These are phyloP conservation scores for Eulemur coronatus DNA, from an alignment of 2,797 vertebrate species.

Conservation along the genomic window DNA sequence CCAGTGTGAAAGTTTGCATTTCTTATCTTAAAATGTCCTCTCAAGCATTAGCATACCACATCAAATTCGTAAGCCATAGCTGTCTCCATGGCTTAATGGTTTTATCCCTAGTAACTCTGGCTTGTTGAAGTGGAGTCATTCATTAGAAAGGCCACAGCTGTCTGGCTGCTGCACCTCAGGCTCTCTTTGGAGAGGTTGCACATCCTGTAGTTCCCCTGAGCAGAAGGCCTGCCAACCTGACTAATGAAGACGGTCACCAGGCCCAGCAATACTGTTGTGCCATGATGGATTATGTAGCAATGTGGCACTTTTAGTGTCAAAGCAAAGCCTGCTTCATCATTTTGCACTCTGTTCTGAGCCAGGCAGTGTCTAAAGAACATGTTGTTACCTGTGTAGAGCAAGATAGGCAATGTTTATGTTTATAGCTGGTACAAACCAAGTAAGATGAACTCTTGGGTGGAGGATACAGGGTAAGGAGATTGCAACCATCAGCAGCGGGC, in stretches of 20 bases:
- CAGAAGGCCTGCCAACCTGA: slow-evolving; percentile 46
- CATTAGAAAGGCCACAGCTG: slow-evolving; percentile 56
- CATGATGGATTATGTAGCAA: neutral
- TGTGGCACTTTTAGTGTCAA: neutral
- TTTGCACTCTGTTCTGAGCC: neutral
- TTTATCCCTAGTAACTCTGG: neutral
- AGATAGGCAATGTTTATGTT: neutral
- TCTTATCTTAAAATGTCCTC: slow-evolving; percentile 32
- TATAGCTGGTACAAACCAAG: neutral
- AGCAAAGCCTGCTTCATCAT: neutral
- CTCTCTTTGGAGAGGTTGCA: slow-evolving; percentile 65
- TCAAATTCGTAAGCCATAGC: neutral
- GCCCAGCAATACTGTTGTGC: neutral
- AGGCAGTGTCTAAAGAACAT: neutral
- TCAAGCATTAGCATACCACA: neutral
- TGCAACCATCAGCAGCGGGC: neutral
- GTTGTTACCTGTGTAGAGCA: neutral
- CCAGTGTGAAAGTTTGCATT: neutral
- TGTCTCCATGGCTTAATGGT: neutral
- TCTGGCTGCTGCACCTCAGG: slow-evolving; percentile 27
- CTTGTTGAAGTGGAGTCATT: neutral
- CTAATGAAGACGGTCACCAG: slow-evolving; percentile 66
- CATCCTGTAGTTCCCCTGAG: slow-evolving; percentile 27
- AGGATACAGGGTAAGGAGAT: neutral
- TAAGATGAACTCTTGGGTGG: neutral